Conservation (phyloP, 2,797 vertebrate genomes). For the Dryobates pubescens region DNA sequence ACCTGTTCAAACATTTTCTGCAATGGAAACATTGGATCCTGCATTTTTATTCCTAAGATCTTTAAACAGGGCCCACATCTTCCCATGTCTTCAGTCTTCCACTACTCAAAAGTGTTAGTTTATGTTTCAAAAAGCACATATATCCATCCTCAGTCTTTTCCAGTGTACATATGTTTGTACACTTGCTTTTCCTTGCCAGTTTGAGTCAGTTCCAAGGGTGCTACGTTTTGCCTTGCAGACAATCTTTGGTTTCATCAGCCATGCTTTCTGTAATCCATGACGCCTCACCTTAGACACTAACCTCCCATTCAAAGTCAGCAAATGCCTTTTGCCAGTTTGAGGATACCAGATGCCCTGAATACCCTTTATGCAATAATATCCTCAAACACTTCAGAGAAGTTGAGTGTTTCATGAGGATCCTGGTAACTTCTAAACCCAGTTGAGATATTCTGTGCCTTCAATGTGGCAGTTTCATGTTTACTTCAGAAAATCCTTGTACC, state of each 20-base stretch:
- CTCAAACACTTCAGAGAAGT: not conserved
- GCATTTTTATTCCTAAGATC: not conserved
- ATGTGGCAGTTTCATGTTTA: not conserved
- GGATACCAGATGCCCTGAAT: conserved; percentile 9
- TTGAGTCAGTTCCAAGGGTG: not conserved
- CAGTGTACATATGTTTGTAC: not conserved
- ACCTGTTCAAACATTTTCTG: not conserved
- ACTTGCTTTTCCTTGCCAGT: not conserved
- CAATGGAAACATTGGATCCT: not conserved
- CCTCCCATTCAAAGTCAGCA: conserved; percentile 34
- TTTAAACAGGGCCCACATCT: not conserved
- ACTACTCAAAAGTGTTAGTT: not conserved
- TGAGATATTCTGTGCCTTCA: not conserved
- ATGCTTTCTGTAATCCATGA: conserved; percentile 41
- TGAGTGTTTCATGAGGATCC: not conserved
- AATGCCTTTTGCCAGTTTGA: conserved; percentile 55
- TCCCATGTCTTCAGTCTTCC: not conserved
- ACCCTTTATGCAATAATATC: not conserved
- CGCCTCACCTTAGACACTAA: conserved; percentile 56
- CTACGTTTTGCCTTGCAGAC: conserved; percentile 16
- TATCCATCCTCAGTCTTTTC: not conserved
- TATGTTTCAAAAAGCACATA: not conserved
- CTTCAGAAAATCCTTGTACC: not conserved
- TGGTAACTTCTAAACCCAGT: not conserved
- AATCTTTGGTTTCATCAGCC: conserved; percentile 57